Evolutionary conservation across 1,140 invertebrate species (phyloP), one percentile per base, ranked within the genome.

Genomic region (Polyergus mexicanus): DNA sequence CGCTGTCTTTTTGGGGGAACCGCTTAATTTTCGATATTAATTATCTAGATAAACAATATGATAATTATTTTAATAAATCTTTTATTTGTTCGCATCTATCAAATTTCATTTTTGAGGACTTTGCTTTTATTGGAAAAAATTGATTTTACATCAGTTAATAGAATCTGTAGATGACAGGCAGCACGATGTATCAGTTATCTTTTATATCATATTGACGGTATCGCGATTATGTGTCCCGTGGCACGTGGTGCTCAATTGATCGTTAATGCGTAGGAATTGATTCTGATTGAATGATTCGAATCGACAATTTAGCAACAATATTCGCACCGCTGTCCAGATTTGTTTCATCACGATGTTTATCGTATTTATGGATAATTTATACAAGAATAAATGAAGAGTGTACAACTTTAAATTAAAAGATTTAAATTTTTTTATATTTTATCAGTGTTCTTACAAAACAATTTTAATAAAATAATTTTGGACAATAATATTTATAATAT

Each of bases 261-360:
- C 22, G 44, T 78, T 54, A 54, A 78, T 78, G n/a, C 44, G 8
- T 35, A 13, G 2, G 7, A 78, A 78, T 78, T 51, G 44, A 66
- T 56, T 78, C n/a, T 54, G 8, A 68, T 78, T 51, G 28, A 68
- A 25, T 68, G 8, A 68, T 16, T 54, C 22, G 8, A 38, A 38
- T 54, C n/a, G n/a, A 65, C 28, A 66, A 19, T 65, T 54, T 16
- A 35, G 28, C 28, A 51, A 35, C 16, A 54, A 54, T 65, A 77
- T 66, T 22, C 2, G 13, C 44, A 51, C n/a, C 28, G 10, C 16
- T 25, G 41, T 78, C 44, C 8, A 78, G 41, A 78, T 68, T 60
- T 44, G 6, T 41, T 62, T 62, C 4, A 76, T 62, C 22, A 41
- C 5, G 0, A 38, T 19, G 19, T 54, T 66, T 5, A 28, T 19